Conservation (phyloP, 2,888 invertebrate genomes). For the Synergus umbraculus region DNA sequence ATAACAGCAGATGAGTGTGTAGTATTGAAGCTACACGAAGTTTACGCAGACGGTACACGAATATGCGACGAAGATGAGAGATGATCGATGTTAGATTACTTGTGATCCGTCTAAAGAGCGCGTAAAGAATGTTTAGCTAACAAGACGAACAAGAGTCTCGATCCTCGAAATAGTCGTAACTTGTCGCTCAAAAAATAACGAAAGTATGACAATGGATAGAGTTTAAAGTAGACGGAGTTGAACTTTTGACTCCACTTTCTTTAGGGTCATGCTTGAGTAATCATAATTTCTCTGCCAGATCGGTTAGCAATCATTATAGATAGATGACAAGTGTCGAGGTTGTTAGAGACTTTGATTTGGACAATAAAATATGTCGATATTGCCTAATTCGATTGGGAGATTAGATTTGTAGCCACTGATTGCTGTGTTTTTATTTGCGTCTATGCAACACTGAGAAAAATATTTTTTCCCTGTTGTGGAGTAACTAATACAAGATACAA, state of each 20-base stretch:
- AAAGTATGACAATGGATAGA: not conserved
- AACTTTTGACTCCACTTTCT: constrained; percentile 23
- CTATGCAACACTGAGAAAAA: no score
- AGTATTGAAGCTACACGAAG: not conserved
- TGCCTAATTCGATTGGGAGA: not conserved
- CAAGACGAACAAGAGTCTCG: constrained; percentile 45
- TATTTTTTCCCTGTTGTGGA: no score
- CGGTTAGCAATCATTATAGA: constrained; percentile 1
- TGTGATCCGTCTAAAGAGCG: constrained; percentile 47
- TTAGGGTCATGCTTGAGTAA: not conserved
- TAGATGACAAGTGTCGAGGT: constrained; percentile 31
- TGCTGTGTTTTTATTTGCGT: not conserved
- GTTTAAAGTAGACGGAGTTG: not conserved
- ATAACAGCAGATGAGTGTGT: not conserved
- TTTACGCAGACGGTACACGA: constrained; percentile 43
- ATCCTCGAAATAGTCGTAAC: not conserved
- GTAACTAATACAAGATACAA: not conserved
- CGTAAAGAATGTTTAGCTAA: constrained; percentile 44
- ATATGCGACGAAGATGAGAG: constrained; percentile 54
- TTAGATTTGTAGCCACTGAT: not conserved
- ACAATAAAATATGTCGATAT: not conserved
- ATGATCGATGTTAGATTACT: constrained; percentile 66
- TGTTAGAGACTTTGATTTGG: constrained; percentile 11
- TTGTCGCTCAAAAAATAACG: not conserved
- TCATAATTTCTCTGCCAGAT: not conserved